phyloP scores from a whole-genome alignment of 2,113 vertebrate species.

The Apus apus region DNA sequence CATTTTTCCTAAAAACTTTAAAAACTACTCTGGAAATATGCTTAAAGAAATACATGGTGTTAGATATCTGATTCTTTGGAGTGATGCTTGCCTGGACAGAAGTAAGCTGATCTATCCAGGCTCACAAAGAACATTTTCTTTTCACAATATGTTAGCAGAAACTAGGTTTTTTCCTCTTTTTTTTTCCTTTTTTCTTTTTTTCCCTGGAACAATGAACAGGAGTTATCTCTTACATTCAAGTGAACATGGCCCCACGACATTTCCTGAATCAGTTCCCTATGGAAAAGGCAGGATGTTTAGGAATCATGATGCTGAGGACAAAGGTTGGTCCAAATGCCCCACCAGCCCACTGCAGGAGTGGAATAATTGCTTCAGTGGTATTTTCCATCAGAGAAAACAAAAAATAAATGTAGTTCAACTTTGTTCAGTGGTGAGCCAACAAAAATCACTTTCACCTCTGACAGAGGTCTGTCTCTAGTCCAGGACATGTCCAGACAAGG shows the following conservation, averaged over 20 bases:
- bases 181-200: too few species aligned
- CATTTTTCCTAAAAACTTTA: background rate
- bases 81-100: background rate
- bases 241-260: conserved; percentile 30
- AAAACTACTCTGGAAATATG: background rate
- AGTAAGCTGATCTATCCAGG: background rate
- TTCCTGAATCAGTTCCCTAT: conserved; percentile 58
- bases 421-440: background rate
- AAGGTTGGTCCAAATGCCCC: conserved; percentile 38
- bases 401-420: conserved; percentile 2
- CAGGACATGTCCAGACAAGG: background rate
- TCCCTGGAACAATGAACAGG: conserved; percentile 36
- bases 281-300: conserved; percentile 63
- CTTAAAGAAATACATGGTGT: background rate
- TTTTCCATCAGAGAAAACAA: conserved; percentile 37
- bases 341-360: background rate
- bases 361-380: conserved; percentile 9
- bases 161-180: background rate
- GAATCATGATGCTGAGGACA: conserved; percentile 22
- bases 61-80: background rate
- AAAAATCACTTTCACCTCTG: background rate
- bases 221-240: conserved; percentile 49
- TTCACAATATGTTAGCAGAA: background rate
- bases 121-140: background rate
- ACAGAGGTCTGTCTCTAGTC: background rate